Conservation (phyloP, 2,888 invertebrate genomes). For the Archips xylosteana region DNA sequence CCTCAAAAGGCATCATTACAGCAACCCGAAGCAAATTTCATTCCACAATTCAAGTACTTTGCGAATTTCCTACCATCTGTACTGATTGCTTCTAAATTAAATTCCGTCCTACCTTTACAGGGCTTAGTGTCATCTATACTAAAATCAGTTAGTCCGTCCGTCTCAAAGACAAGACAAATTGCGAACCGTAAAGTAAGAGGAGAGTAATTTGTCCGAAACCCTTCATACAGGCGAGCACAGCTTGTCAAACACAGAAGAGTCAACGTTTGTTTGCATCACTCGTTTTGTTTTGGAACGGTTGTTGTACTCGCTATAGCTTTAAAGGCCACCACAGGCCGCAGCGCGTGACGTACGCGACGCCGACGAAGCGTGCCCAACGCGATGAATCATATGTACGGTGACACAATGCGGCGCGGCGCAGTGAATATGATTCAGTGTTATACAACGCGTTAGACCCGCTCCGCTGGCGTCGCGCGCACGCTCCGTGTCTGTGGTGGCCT, state of each 20-base stretch:
- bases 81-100: slow-evolving; percentile 18
- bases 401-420: no score
- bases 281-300: no score
- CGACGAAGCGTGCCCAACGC: no score
- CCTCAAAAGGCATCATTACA: not conserved
- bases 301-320: no score
- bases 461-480: no score
- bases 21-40: not conserved
- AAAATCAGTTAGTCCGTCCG: slow-evolving; percentile 14
- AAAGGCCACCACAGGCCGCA: no score
- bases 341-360: no score
- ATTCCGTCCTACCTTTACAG: slow-evolving; percentile 24
- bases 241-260: slow-evolving; percentile 7
- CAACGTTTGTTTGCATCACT: no score
- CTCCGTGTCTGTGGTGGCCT: no score
- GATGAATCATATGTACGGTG: no score
- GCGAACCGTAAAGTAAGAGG: slow-evolving; percentile 35
- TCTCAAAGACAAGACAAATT: slow-evolving; percentile 33
- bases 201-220: slow-evolving; percentile 37
- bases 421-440: no score
- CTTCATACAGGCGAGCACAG: slow-evolving; percentile 28
- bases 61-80: not conserved
- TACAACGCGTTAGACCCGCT: no score
- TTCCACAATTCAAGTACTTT: not conserved
- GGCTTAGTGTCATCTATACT: slow-evolving; percentile 18